Conservation (phyloP, 2,113 vertebrate species). For the Ochotona curzoniae region DNA sequence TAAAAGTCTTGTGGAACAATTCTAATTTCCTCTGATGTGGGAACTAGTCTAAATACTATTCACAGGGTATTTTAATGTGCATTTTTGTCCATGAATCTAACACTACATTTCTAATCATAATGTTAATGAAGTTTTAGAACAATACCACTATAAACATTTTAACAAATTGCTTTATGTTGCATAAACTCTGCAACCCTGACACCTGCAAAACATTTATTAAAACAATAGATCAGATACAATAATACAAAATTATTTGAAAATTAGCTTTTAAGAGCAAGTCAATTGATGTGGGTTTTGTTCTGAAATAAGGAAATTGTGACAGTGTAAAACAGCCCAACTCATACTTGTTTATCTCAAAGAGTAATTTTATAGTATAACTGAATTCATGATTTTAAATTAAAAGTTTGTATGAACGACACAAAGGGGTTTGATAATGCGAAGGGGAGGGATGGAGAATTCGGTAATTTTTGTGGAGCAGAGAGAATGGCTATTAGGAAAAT, state of each 20-base stretch:
- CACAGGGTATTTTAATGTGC: not conserved
- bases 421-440: not conserved
- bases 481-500: not conserved
- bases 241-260: not conserved
- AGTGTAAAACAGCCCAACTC: not conserved
- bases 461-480: not conserved
- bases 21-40: not conserved
- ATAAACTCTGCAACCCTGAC: not conserved
- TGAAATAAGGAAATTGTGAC: not conserved
- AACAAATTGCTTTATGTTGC: not conserved
- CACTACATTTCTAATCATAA: not conserved
- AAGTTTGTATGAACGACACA: not conserved
- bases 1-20: not conserved
- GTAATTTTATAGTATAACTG: conserved; percentile 49
- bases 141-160: not conserved
- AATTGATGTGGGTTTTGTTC: not conserved
- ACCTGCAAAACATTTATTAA: not conserved
- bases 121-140: not conserved
- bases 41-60: not conserved
- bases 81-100: not conserved
- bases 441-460: not conserved
- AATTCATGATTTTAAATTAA: conserved; percentile 43
- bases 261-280: not conserved
- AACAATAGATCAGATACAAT: not conserved
- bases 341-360: conserved; percentile 23